A percentile compares a stretch with the other conserved stretches of the same genome.
Conservation (phyloP, 2,888 invertebrate genomes). For the Odontocolon sp. region DNA sequence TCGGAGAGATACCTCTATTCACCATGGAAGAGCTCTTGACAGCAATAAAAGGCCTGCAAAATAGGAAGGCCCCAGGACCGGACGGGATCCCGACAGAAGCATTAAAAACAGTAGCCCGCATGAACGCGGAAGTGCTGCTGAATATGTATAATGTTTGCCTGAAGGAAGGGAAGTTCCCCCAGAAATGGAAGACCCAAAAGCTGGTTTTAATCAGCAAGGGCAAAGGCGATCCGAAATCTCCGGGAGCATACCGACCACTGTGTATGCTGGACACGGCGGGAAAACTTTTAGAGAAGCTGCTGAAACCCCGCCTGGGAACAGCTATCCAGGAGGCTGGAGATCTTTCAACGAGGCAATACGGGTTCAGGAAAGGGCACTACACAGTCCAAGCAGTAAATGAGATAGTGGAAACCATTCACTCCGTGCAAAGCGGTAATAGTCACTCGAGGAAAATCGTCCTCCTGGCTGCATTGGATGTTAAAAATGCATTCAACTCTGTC, state of each 20-base stretch:
- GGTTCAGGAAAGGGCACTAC: constrained; percentile 53
- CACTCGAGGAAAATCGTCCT: constrained; percentile 36
- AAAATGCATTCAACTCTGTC: too few species aligned
- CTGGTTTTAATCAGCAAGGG: not conserved
- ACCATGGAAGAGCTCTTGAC: too few species aligned
- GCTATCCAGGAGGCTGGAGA: constrained; percentile 47
- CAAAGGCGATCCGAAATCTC: not conserved
- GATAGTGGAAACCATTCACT: constrained; percentile 20
- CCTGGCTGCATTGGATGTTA: constrained; percentile 31
- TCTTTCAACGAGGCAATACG: constrained; percentile 47
- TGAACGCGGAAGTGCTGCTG: not conserved
- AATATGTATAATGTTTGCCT: not conserved
- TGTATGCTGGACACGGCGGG: not conserved
- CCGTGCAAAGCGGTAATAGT: constrained; percentile 2
- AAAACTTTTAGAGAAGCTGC: not conserved
- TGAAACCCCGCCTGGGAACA: constrained; percentile 31
- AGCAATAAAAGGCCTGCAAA: too few species aligned
- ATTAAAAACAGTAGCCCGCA: not conserved
- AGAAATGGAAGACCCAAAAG: not conserved
- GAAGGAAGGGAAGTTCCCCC: not conserved
- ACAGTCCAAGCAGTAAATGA: constrained; percentile 38
- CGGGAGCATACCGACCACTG: not conserved
- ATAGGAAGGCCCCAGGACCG: not conserved
- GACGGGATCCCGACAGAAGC: not conserved
- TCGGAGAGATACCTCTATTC: too few species aligned